phyloP scores from a whole-genome alignment of 2,888 invertebrate genomes.

The Diarsia mendica region DNA sequence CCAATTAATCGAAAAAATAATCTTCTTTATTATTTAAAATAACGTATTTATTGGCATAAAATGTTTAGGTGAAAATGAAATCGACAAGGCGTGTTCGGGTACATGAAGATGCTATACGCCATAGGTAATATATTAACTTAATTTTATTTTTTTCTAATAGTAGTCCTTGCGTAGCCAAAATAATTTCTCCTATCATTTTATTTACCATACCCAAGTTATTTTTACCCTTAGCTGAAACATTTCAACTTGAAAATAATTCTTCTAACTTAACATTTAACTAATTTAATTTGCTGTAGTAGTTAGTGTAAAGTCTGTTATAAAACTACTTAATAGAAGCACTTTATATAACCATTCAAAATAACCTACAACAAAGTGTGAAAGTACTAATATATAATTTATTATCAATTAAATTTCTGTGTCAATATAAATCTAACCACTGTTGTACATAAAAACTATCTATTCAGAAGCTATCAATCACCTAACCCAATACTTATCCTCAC shows the following conservation, averaged over 20 bases:
- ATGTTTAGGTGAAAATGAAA: slow-evolving; percentile 90
- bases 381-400: slow-evolving; percentile 22
- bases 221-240: slow-evolving; percentile 64
- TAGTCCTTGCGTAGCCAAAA: slow-evolving; percentile 78
- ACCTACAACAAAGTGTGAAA: slow-evolving; percentile 22
- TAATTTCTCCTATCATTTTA: slow-evolving; percentile 67
- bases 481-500: slow-evolving; percentile 31
- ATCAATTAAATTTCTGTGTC: slow-evolving; percentile 23
- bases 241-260: slow-evolving; percentile 56
- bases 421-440: slow-evolving; percentile 30
- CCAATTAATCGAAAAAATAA: slow-evolving; percentile 43
- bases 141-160: slow-evolving; percentile 78
- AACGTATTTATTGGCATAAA: slow-evolving; percentile 85
- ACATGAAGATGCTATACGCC: slow-evolving; percentile 90
- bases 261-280: slow-evolving; percentile 60
- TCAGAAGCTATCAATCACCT: slow-evolving; percentile 41
- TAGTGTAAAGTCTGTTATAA: slow-evolving; percentile 59
- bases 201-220: slow-evolving; percentile 62
- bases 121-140: slow-evolving; percentile 87
- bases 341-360: slow-evolving; percentile 21
- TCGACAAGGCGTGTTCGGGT: slow-evolving; percentile 89
- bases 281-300: slow-evolving; percentile 67
- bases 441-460: slow-evolving; percentile 49
- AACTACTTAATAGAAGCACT: slow-evolving; percentile 49
- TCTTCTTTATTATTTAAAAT: slow-evolving; percentile 53